These are phyloP conservation scores for Chloroclysta siterata DNA, from an alignment of 2,888 invertebrate species.

Conservation along the genomic window DNA sequence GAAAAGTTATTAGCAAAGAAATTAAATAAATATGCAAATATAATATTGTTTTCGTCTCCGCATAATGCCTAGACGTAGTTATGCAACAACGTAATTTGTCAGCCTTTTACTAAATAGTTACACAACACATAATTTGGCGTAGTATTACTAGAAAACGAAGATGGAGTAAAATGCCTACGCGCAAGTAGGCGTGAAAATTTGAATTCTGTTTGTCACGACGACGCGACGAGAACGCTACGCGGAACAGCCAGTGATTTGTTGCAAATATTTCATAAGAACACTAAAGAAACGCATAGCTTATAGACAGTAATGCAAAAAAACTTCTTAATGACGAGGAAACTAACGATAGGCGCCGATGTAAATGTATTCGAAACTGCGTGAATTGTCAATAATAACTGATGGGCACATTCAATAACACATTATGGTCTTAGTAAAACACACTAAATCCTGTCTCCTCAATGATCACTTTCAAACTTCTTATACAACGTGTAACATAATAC, in stretches of 20 bases:
- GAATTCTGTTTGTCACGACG: constrained; percentile 58
- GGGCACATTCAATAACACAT: no score
- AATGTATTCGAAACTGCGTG: neutral
- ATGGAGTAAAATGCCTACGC: constrained; percentile 60
- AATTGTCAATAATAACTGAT: neutral
- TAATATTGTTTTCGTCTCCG: constrained; percentile 27
- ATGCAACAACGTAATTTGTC: constrained; percentile 42
- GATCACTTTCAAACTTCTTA: no score
- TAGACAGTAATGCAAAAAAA: constrained; percentile 22
- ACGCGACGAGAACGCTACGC: constrained; percentile 33
- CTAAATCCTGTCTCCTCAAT: no score
- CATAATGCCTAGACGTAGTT: constrained; percentile 30
- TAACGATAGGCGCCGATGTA: constrained; percentile 4
- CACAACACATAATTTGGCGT: constrained; percentile 59
- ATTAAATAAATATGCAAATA: constrained; percentile 34
- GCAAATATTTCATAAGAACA: constrained; percentile 21
- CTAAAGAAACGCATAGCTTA: constrained; percentile 9
- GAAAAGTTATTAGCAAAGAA: constrained; percentile 24
- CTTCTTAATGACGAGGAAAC: constrained; percentile 25
- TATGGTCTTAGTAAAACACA: no score
- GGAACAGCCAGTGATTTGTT: constrained; percentile 29
- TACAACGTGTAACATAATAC: no score
- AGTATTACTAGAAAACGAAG: constrained; percentile 64
- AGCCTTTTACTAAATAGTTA: constrained; percentile 54
- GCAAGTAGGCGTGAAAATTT: constrained; percentile 67